Base-by-base conservation (phyloP, 2,888 invertebrate genomes). In the Magallana nippona region DNA sequence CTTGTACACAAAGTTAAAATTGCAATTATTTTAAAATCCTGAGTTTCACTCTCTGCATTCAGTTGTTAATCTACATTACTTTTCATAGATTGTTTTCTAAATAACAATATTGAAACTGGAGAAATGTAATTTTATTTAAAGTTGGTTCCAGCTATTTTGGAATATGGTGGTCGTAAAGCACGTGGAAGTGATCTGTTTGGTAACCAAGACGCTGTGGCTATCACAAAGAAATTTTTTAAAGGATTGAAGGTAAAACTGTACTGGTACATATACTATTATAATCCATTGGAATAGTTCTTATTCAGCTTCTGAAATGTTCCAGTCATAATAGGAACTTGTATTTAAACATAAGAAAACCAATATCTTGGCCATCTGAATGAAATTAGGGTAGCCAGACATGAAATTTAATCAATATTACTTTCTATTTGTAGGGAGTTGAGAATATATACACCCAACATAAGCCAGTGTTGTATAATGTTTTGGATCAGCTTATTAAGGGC, bases 361-460 rank as follows among this genome's bases (percentile, higher is more conserved):
- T 60, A 17, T 60, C 10, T 60, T 60, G 5, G 60, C 60, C 19
- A 19, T 19, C 2, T n/a, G 8, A 19, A n/a, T 60, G 19, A 60
- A 60, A 10, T 19, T 60, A 60, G 1, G 10, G n/a, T 17, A 5
- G 19, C n/a, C 44, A 44, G 44, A 44, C 3, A 44, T 44, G 44
- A 44, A n/a, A 8, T 44, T 44, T 44, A 44, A 8, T 44, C 44
- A 44, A 8, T 44, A 15, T 15, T 8, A 3, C 1, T 55, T 56
- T 55, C 58, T 81, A 62, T 77, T 84, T 86, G 11, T 86, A 91
- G 95, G 99, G 99, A 1, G 99, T 99, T 0, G 99, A 99, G 94
- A 99, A 99, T 95, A 98, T 99, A 86, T 99, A 98, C 95, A 99
- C 99, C 0, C 99, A 99, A 93, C 99, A 99, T 94, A 97, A 97